These are phyloP conservation scores for Drosophila kikkawai DNA, from an alignment of 1,140 invertebrate genomes.

Conservation along the genomic window DNA sequence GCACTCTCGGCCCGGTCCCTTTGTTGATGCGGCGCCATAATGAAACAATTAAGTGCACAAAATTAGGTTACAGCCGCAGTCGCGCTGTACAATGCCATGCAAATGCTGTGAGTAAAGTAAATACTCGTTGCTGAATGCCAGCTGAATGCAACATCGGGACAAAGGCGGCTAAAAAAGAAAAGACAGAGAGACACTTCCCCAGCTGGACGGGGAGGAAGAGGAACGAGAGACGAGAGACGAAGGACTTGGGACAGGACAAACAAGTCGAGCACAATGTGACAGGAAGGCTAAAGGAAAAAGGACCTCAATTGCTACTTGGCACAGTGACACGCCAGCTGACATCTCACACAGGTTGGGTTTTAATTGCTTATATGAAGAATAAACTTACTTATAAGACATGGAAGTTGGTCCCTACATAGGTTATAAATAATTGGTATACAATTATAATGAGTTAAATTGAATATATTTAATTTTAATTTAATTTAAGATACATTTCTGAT, in stretches of 20 bases:
- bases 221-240: no score
- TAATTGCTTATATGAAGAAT: slow-evolving; percentile 3
- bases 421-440: neutral
- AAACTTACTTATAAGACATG: neutral
- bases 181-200: slow-evolving; percentile 37
- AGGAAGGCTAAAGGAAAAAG: slow-evolving; percentile 43
- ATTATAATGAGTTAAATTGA: neutral
- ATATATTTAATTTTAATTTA: neutral
- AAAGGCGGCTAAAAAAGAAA: slow-evolving; percentile 41
- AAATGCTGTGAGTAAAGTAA: slow-evolving; percentile 78
- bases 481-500: neutral
- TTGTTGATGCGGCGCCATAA: slow-evolving; percentile 81
- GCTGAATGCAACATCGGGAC: slow-evolving; percentile 51
- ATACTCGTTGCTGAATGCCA: slow-evolving; percentile 49
- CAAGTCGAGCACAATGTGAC: slow-evolving; percentile 52
- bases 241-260: slow-evolving; percentile 25
- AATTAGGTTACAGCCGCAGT: slow-evolving; percentile 78
- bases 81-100: slow-evolving; percentile 69
- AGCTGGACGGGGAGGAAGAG: slow-evolving; percentile 7
- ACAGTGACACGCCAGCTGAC: slow-evolving; percentile 18
- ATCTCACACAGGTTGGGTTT: neutral
- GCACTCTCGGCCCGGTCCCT: slow-evolving; percentile 28
- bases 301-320: slow-evolving; percentile 24
- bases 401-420: neutral
- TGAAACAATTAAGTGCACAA: slow-evolving; percentile 82